Evolutionary conservation across 2,888 invertebrate genomes (phyloP).

Genomic region (Tanytarsus gracilentus): DNA sequence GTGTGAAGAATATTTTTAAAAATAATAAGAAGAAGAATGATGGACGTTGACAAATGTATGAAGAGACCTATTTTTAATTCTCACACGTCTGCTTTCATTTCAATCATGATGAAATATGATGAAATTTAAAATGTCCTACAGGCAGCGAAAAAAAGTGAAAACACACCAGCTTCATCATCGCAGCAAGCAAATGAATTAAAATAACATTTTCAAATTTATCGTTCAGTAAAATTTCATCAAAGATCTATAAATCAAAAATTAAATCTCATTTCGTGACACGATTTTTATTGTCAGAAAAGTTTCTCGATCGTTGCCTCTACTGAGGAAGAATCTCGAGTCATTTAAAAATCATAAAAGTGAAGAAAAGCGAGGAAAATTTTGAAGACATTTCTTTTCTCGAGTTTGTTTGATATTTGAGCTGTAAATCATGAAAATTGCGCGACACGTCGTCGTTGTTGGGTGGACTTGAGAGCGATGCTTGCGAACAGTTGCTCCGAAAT

Average conservation of each 20-base stretch:
- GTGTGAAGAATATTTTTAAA: too few relatives aligned
- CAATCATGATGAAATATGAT: constrained; percentile 24
- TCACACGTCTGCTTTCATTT: constrained; percentile 11
- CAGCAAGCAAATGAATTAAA: too few relatives aligned
- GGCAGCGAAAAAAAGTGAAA: too few relatives aligned
- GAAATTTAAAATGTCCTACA: constrained; percentile 24
- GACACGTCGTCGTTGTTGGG: constrained; percentile 9
- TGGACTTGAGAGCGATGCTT: too few relatives aligned
- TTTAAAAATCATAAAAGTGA: constrained; percentile 25
- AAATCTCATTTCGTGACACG: constrained; percentile 16
- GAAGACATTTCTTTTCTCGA: not conserved
- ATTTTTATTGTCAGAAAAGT: constrained; percentile 9
- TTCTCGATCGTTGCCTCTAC: not conserved
- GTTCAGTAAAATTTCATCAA: constrained; percentile 24
- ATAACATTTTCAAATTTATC: constrained; percentile 13
- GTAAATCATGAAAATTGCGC: not conserved
- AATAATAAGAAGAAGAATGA: too few relatives aligned
- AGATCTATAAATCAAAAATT: constrained; percentile 20
- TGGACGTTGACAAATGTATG: constrained; percentile 25
- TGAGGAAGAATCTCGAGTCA: not conserved
- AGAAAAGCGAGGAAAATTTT: not conserved
- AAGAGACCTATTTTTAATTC: constrained; percentile 18
- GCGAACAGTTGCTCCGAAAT: constrained; percentile 14
- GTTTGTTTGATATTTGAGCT: not conserved
- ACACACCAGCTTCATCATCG: too few relatives aligned